Percentiles rank a stretch among this genome's conserved stretches.
Evolutionary conservation across 23 tunicate genomes (phyloP).

Genomic region (Ciona savignyi): DNA sequence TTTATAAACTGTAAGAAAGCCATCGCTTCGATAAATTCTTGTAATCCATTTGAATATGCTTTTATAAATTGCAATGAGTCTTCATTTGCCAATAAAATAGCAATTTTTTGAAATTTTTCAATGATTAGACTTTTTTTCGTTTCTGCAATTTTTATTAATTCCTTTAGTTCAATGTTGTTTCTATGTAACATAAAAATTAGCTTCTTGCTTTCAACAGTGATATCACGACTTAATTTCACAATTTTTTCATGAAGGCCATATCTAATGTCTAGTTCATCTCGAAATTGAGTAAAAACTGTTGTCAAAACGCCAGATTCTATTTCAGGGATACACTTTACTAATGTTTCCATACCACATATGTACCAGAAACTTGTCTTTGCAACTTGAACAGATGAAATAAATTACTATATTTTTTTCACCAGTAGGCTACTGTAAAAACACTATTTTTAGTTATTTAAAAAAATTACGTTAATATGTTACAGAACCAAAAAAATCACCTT

Average conservation of each 20-base stretch:
- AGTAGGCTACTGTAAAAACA: no score
- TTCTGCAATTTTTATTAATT: background rate
- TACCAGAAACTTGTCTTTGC: no score
- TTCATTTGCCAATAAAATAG: slow-evolving; percentile 8
- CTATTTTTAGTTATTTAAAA: no score
- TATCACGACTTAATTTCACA: slow-evolving; percentile 36
- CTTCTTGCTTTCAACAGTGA: slow-evolving; percentile 47
- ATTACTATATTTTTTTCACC: no score
- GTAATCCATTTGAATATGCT: slow-evolving; percentile 46
- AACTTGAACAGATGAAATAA: no score
- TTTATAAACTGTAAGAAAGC: slow-evolving; percentile 25
- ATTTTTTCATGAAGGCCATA: slow-evolving; percentile 27
- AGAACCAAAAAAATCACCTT: no score
- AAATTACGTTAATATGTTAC: no score
- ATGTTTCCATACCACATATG: no score
- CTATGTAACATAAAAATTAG: slow-evolving; percentile 38
- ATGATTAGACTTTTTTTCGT: background rate
- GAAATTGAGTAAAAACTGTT: slow-evolving; percentile 8
- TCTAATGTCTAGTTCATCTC: slow-evolving; percentile 35
- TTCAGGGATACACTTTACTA: no score
- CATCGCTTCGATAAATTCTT: slow-evolving; percentile 47
- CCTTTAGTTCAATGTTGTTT: background rate
- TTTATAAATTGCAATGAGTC: slow-evolving; percentile 27
- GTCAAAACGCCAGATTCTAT: background rate
- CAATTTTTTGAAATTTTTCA: slow-evolving; percentile 28